Base-by-base conservation (phyloP, 2,797 vertebrate genomes). In the Telmatherina bonti region DNA sequence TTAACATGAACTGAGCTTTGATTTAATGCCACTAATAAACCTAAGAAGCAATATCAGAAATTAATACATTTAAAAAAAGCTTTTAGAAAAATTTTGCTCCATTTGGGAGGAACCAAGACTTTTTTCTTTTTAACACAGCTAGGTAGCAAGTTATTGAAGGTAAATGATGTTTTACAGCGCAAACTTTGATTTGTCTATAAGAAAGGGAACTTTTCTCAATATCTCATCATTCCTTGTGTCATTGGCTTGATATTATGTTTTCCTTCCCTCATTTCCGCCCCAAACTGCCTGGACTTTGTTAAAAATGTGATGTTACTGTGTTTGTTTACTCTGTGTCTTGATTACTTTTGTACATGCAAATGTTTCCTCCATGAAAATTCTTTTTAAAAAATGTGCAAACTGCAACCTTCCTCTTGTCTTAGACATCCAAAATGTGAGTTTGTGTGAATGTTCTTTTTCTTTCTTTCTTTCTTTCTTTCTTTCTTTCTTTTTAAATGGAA, bases 181-280 rank as follows among this genome's bases (percentile, higher is more conserved):
- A 69, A 79, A 74, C 62, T 65, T 52, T 27, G 63, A 79, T 63
- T 83, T 86, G 83, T 92, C 87, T 87, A 85, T 69, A 31, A 89
- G 85, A 94, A 93, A 93, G 91, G 93, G 92, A 93, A 93, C 78
- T 80, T 85, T 77, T 84, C 74, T 81, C 85, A 67, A 76, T 30
- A 58, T 65, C 38, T 82, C 59, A 52, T 83, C 79, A 79, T 87
- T 89, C 77, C 86, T 85, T 49, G 29, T 80, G 67, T 49, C 24
- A 18, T 57, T 68, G 0, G 29, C 11, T 36, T 33, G 4, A 24
- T 54, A 18, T 54, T 30, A 18, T 7, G 2, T 54, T 52, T 24
- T 55, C 47, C 43, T 30, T 9, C 15, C 16, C 29, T 56, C 55
- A 33, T 7, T 52, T 51, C 0, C 10, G 41, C n/a, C 30, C n/a